These are phyloP conservation scores for Orthosia gothica DNA, from an alignment of 2,888 invertebrate species.

Conservation along the genomic window DNA sequence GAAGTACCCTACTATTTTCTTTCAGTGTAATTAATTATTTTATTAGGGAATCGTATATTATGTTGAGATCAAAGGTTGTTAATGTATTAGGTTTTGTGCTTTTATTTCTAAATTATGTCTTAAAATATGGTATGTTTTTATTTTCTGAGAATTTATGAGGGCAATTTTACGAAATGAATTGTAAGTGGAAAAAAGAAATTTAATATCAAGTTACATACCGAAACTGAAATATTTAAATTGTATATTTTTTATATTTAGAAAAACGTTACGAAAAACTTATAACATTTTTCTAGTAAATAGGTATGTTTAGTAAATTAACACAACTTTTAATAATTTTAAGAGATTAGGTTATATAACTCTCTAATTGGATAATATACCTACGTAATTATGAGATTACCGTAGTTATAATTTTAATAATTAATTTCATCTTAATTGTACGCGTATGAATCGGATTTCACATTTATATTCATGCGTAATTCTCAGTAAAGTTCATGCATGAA, in stretches of 20 bases:
- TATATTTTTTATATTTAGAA: too few relatives aligned
- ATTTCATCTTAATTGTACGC: neutral
- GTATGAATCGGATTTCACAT: neutral
- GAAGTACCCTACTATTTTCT: slow-evolving; percentile 58
- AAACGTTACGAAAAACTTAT: neutral
- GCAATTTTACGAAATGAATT: neutral
- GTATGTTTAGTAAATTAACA: neutral
- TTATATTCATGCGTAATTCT: slow-evolving; percentile 17
- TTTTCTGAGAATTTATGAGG: neutral
- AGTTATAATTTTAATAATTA: slow-evolving; percentile 30
- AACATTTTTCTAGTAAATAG: neutral
- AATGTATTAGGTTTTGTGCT: neutral
- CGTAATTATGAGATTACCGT: slow-evolving; percentile 6
- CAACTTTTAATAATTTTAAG: neutral
- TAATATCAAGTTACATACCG: neutral
- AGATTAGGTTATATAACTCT: neutral
- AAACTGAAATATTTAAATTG: neutral
- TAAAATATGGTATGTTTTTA: neutral
- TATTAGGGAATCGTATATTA: slow-evolving; percentile 25
- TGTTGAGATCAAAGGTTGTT: slow-evolving; percentile 32
- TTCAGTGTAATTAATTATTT: slow-evolving; percentile 61
- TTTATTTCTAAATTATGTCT: neutral
- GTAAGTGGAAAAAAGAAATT: neutral
- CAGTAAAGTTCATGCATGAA: neutral
- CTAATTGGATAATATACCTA: too few relatives aligned